Evolutionary conservation across 2,113 vertebrate species (phyloP), one percentile per base, ranked within the genome.

Genomic region (Dipodomys merriami): DNA sequence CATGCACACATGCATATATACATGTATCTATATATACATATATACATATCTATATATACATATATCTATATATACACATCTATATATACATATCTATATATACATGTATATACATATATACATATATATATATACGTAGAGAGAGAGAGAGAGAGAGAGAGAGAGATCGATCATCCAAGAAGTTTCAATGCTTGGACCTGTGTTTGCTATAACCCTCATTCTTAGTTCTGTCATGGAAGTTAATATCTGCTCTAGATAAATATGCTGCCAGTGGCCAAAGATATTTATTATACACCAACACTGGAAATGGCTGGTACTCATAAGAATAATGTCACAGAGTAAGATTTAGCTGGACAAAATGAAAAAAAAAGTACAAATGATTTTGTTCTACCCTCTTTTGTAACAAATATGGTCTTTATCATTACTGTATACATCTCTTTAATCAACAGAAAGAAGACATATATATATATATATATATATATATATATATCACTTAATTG

Each of bases 181-280:
- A n/a, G 29, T 8, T 71, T 33, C 2, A 2, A 23, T 35, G 4
- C 0, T 65, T 76, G 53, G 5, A 19, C 9, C 18, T 39, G 0
- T 39, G 88, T 25, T 91, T 46, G 11, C 6, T 57, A 12, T 64
- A 67, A n/a, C 3, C 3, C 1, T 69, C 7, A 25, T 69, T 65
- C 25, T 60, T 64, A 6, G 3, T 49, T 78, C 20, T 81, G 23
- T 35, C 8, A 19, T 81, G 25, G 18, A 88, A 39, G 25, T 65
- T 60, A 83, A 23, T 7, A n/a, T 23, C 19, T 53, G 22, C 49
- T 10, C 19, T 44, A 60, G 6, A 29, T 7, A 65, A 1, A 33
- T 35, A 9, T 18, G 1, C 8, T 29, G 29, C 1, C 4, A 33
- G 25, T 71, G 6, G 11, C 44, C 2, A 39, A 23, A 7, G n/a